A percentile compares a stretch with the other conserved stretches of the same genome.
Conservation (phyloP, 2,113 vertebrate genomes). For the Pomatostomus ruficeps region DNA sequence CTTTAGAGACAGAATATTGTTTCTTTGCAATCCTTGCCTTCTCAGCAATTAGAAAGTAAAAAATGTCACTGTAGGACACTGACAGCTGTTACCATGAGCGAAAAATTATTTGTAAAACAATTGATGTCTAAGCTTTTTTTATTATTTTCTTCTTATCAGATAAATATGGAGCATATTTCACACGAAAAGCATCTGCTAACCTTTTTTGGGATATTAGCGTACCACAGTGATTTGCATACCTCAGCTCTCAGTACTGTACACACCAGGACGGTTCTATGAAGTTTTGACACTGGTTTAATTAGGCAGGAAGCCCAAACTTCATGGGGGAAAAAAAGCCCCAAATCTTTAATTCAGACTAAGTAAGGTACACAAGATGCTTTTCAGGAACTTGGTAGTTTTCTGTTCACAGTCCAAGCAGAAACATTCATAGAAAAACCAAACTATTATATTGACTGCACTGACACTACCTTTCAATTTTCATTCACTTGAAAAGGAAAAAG, state of each 20-base stretch:
- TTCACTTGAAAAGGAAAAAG: background rate
- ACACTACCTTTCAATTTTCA: background rate
- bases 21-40: background rate
- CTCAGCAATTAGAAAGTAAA: background rate
- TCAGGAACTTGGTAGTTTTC: background rate
- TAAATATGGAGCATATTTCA: background rate
- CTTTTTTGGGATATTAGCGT: background rate
- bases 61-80: background rate
- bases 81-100: background rate
- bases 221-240: background rate
- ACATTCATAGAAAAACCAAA: background rate
- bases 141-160: background rate
- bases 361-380: background rate
- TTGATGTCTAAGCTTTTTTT: background rate
- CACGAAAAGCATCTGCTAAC: background rate
- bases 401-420: background rate
- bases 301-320: background rate
- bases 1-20: background rate
- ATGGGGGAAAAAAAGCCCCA: background rate
- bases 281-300: background rate
- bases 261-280: background rate
- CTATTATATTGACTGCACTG: background rate
- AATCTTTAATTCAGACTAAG: background rate
- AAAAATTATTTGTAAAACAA: background rate
- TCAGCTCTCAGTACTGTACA: background rate